These are phyloP conservation scores for Xiphydria camelus DNA, from an alignment of 2,888 invertebrate species.

Conservation along the genomic window DNA sequence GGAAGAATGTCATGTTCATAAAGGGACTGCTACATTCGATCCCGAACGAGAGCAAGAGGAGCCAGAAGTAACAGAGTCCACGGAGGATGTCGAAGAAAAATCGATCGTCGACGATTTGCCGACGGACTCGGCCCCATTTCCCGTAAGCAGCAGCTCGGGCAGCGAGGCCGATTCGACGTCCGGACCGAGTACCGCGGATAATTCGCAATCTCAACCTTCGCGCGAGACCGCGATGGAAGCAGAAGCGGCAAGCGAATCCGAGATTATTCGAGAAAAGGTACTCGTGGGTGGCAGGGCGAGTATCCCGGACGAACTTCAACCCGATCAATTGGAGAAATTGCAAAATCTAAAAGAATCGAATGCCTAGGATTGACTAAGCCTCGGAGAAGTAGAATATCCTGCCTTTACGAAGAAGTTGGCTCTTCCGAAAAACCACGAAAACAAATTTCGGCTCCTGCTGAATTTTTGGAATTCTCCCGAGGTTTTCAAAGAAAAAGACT, in stretches of 20 bases:
- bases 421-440: constrained; percentile 53
- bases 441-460: constrained; percentile 50
- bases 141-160: constrained; percentile 69
- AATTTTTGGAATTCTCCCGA: constrained; percentile 54
- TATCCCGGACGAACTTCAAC: constrained; percentile 87
- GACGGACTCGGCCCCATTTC: constrained; percentile 64
- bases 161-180: constrained; percentile 68
- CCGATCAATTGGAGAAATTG: constrained; percentile 83
- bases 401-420: constrained; percentile 50
- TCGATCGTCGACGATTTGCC: constrained; percentile 62
- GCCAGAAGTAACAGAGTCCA: constrained; percentile 34
- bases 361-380: constrained; percentile 67
- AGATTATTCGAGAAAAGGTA: constrained; percentile 49
- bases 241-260: constrained; percentile 37
- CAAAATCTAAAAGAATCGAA: constrained; percentile 90
- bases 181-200: constrained; percentile 66
- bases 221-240: constrained; percentile 35
- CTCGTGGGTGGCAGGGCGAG: constrained; percentile 79
- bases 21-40: constrained; percentile 6
- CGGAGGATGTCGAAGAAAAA: constrained; percentile 51
- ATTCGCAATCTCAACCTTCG: constrained; percentile 62
- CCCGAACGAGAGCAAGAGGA: constrained; percentile 22
- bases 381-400: constrained; percentile 45
- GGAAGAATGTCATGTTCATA: constrained; percentile 8
- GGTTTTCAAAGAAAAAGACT: constrained; percentile 46